These are phyloP conservation scores for Columba janthina DNA, from an alignment of 2,113 vertebrate genomes.

Conservation along the genomic window DNA sequence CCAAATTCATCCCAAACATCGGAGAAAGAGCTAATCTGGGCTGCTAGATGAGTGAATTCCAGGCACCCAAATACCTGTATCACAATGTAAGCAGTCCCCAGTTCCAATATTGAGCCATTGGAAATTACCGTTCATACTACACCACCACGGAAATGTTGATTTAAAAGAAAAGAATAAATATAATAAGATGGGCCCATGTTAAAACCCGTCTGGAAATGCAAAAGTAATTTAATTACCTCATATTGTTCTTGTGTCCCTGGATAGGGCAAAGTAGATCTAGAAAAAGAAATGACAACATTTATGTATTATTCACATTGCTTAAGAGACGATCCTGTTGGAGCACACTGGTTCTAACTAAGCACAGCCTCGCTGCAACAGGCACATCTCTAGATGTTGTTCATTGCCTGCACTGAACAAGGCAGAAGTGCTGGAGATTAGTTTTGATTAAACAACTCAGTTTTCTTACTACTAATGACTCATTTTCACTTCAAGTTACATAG, in stretches of 20 bases:
- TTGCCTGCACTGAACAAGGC: background rate
- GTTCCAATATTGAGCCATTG: background rate
- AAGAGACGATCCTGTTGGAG: background rate
- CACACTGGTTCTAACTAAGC: background rate
- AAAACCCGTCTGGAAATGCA: background rate
- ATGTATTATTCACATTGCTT: background rate
- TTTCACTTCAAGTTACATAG: background rate
- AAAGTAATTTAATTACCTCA: slow-evolving; percentile 80
- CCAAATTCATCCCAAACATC: background rate
- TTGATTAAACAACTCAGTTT: background rate
- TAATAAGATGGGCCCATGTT: background rate
- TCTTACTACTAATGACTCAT: background rate
- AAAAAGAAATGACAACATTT: background rate
- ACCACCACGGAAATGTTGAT: background rate
- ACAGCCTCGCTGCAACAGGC: background rate
- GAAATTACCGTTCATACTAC: background rate
- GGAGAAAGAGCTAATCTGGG: background rate
- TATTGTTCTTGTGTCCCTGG: slow-evolving; percentile 92
- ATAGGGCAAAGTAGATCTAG: slow-evolving; percentile 92
- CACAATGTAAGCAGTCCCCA: background rate
- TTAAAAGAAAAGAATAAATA: background rate
- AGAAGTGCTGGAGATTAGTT: background rate
- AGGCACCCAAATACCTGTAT: background rate
- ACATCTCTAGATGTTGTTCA: background rate
- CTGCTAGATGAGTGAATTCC: background rate